phyloP scores from a whole-genome alignment of 2,797 vertebrate genomes.

The Fratercula arctica region DNA sequence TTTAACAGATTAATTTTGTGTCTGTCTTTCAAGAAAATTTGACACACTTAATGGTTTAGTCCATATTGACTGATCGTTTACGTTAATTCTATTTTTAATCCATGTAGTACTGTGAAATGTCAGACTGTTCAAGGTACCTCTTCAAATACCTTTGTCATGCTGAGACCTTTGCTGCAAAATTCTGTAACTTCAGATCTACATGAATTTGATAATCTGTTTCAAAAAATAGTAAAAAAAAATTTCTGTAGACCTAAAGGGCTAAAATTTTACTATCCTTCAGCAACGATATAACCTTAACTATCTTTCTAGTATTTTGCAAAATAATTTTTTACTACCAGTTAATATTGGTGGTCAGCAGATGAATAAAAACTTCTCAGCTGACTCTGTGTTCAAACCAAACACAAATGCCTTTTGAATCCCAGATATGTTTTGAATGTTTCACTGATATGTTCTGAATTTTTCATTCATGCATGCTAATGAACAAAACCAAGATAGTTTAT shows the following conservation, averaged over 20 bases:
- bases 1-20: conserved; percentile 48
- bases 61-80: conserved; percentile 44
- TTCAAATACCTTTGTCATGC: background rate
- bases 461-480: background rate
- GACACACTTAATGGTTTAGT: conserved; percentile 20
- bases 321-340: conserved; percentile 52
- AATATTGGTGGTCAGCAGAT: conserved; percentile 11
- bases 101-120: background rate
- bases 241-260: background rate
- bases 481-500: background rate
- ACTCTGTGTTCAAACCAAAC: background rate
- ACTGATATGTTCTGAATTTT: background rate
- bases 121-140: conserved; percentile 4
- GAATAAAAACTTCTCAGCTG: background rate
- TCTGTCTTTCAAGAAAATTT: background rate
- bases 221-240: background rate
- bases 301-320: conserved; percentile 8
- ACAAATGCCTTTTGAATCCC: background rate
- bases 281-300: background rate
- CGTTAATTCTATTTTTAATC: background rate
- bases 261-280: background rate
- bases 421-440: background rate
- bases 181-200: background rate
- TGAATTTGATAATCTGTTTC: conserved; percentile 3
- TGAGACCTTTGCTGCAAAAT: background rate